Base-by-base conservation (phyloP, 1,140 invertebrate species). In the Maniola jurtina region DNA sequence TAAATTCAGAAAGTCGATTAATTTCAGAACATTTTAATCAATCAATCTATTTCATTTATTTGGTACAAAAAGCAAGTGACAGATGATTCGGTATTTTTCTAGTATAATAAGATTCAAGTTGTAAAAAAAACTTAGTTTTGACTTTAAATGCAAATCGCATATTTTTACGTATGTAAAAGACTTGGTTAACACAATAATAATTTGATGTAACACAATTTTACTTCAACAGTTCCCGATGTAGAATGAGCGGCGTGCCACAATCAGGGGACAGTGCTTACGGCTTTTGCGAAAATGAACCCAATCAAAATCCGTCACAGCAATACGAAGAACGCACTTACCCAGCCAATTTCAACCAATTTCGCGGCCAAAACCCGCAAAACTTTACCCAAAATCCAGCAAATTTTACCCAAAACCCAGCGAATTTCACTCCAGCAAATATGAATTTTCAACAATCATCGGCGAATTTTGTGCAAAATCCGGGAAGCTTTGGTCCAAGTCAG, bases 221-320 rank as follows among this genome's bases (percentile, higher is more conserved):
- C n/a, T n/a, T n/a, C n/a, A n/a, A n/a, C 75, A 89, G 87, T 61
- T 88, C 87, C 54, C 79, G 88, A 15, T 84, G 85, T 50, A 76
- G 85, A 1, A 86, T 87, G 83, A 84, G 83, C 6, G 84, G 83
- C 0, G 86, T 86, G 0, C 88, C 88, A 0, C 89, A 91, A 40
- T 91, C 90, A 0, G 90, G 89, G 0, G 89, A 91, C 71, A 91
- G 89, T 50, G 89, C 90, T 0, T 91, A 91, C 71, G 90, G 90
- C 6, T 91, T 91, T 74, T 91, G 90, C 60, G 88, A 88, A 34
- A 80, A 68, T 1, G 86, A 88, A 61, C 66, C 71, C 48, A 69
- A 63, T 7, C 77, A 64, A 58, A 77, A 63, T 58, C 75, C 71
- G 14, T 67, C 62, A 9, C 79, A 79, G 54, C 66, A 63, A 0